Evolutionary conservation across 2,797 vertebrate genomes (phyloP).

Genomic region (Acestrorhynchus altus): DNA sequence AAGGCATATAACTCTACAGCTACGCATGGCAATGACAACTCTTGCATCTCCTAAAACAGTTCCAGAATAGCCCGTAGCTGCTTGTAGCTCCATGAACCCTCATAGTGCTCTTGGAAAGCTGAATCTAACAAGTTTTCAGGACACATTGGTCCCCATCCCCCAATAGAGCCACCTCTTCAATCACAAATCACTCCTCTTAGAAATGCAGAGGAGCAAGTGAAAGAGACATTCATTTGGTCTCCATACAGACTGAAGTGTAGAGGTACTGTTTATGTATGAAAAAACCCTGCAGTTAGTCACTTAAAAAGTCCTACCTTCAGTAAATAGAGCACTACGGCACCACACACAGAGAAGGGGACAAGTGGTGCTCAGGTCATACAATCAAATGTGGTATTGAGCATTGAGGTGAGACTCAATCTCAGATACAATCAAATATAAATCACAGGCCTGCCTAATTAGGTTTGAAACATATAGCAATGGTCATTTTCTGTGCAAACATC

Average conservation of each 20-base stretch:
- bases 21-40: conserved; percentile 10
- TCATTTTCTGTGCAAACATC: conserved; percentile 1
- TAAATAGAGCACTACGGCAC: not conserved
- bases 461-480: conserved; percentile 5
- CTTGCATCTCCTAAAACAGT: not conserved
- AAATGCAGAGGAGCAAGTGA: conserved; percentile 5
- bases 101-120: not conserved
- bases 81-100: not conserved
- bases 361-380: conserved; percentile 51
- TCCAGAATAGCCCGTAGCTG: not conserved
- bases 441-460: not conserved
- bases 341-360: conserved; percentile 22
- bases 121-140: not conserved
- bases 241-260: conserved; percentile 39
- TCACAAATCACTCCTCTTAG: conserved; percentile 29
- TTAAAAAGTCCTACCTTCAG: conserved; percentile 20
- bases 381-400: conserved; percentile 49
- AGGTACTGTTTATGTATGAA: conserved; percentile 33
- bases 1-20: conserved; percentile 9
- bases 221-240: conserved; percentile 48
- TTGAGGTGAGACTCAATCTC: conserved; percentile 29
- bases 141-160: not conserved
- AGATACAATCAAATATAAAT: conserved; percentile 22
- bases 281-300: conserved; percentile 28
- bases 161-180: not conserved